Base-by-base conservation (phyloP, 2,113 vertebrate species). In the Xiphophorus hellerii region DNA sequence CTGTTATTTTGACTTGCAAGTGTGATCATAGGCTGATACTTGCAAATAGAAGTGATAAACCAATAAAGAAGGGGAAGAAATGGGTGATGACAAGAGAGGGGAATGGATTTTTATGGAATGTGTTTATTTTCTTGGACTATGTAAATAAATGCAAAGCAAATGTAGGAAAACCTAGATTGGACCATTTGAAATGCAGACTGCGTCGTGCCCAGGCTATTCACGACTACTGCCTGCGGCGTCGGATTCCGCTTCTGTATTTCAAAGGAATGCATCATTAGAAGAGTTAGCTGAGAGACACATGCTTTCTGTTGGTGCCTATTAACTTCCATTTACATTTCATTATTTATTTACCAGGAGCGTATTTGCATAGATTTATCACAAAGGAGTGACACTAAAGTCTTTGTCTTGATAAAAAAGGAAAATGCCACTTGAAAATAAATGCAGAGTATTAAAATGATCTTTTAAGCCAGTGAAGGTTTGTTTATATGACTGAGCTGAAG, bases 231-330 rank as follows among this genome's bases (percentile, higher is more conserved):
- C 84, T 68, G 66, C 73, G 79, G 91, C 85, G 60, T 44, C 51
- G 48, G 74, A 81, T 87, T 91, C 80, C 37, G 86, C 90, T 90
- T 77, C 76, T 83, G 84, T 87, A 85, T 90, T 90, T 90, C 75
- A 89, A 92, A 89, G 81, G 77, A 77, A 84, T 83, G 66, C 78
- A 83, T 90, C 80, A 87, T 91, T 92, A 89, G 88, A 89, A 87
- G 78, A 81, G 82, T 84, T 86, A 87, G 69, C 72, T 62, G 68
- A 80, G 73, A 77, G 69, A 87, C 83, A 78, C 78, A 86, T 82
- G 74, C 80, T 90, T 92, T 90, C 66, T 86, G 81, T 58, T 87
- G 78, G 31, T 81, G 74, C 81, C 81, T 60, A 80, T 92, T 85
- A 83, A 88, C 73, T 88, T 83, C 74, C 83, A 77, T 89, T 88